These are phyloP conservation scores for Meiosimyza platycephala DNA, from an alignment of 2,888 invertebrate genomes.

Conservation along the genomic window DNA sequence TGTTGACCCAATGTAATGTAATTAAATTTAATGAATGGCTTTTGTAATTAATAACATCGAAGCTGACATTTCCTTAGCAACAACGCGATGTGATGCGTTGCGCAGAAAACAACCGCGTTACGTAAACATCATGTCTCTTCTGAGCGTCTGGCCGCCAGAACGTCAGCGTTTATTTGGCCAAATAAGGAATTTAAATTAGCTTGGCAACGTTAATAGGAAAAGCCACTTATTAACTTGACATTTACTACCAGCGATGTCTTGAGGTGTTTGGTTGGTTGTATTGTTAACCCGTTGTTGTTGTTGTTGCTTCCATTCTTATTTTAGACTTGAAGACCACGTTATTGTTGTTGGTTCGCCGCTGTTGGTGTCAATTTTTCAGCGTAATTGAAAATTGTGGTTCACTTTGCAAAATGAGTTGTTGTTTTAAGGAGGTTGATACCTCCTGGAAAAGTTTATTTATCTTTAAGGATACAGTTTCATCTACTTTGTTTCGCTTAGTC, in stretches of 20 bases:
- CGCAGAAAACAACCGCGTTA: slow-evolving; percentile 11
- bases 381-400: too few species aligned
- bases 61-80: slow-evolving; percentile 38
- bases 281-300: too few species aligned
- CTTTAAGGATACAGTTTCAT: too few species aligned
- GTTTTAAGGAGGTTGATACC: too few species aligned
- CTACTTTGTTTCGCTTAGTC: too few species aligned
- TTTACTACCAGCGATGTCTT: not conserved
- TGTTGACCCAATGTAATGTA: slow-evolving; percentile 49
- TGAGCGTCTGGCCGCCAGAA: slow-evolving; percentile 6
- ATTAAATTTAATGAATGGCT: slow-evolving; percentile 59
- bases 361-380: too few species aligned
- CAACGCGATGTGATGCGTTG: not conserved
- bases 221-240: slow-evolving; percentile 20
- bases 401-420: too few species aligned
- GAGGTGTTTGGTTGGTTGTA: not conserved
- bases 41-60: slow-evolving; percentile 56
- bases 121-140: slow-evolving; percentile 27
- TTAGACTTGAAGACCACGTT: too few species aligned
- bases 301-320: too few species aligned
- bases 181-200: slow-evolving; percentile 35
- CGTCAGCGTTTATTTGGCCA: slow-evolving; percentile 23
- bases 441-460: too few species aligned
- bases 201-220: slow-evolving; percentile 13
- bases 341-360: too few species aligned